phyloP scores from a whole-genome alignment of 2,113 vertebrate genomes.

The Pungitius pungitius region DNA sequence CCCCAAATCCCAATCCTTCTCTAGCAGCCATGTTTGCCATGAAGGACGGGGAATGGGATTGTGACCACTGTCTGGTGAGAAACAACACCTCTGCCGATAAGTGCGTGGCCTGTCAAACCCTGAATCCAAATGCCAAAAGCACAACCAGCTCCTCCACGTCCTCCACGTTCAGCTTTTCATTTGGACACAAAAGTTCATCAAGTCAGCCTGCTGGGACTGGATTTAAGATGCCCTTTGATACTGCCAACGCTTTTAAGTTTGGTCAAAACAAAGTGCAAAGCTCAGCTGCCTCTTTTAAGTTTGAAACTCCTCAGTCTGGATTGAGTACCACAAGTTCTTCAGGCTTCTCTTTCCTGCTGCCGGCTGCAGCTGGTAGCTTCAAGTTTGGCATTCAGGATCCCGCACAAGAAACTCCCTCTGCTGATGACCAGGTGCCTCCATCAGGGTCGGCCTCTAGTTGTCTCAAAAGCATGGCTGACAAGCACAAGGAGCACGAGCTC shows the following conservation, averaged over 20 bases:
- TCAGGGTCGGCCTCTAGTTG: conserved; percentile 71
- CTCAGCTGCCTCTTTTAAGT: conserved; percentile 77
- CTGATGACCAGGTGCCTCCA: conserved; percentile 57
- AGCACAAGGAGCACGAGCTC: conserved; percentile 82
- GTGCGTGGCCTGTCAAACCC: conserved; percentile 81
- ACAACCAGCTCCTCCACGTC: conserved; percentile 46
- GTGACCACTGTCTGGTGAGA: conserved; percentile 80
- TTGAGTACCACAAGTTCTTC: conserved; percentile 76
- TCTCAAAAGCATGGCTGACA: conserved; percentile 81
- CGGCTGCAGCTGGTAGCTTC: conserved; percentile 78
- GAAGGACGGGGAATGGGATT: conserved; percentile 89
- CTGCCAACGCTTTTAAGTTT: conserved; percentile 84
- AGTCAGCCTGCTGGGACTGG: conserved; percentile 78
- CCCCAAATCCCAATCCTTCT: conserved; percentile 47
- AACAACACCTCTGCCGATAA: conserved; percentile 79
- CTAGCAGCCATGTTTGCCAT: conserved; percentile 82
- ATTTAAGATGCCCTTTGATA: conserved; percentile 81
- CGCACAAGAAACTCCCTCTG: conserved; percentile 60
- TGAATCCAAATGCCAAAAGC: conserved; percentile 81
- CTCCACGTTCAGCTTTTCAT: conserved; percentile 76
- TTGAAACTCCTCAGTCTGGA: conserved; percentile 72
- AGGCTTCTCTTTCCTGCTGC: conserved; percentile 86
- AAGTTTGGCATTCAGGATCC: conserved; percentile 90
- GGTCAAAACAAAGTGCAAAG: conserved; percentile 80
- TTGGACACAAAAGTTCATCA: conserved; percentile 73